A percentile compares a stretch with the other conserved stretches of the same genome.
These are phyloP conservation scores for Caenorhabditis latens DNA, from an alignment of 1,140 invertebrate species.

Conservation along the genomic window DNA sequence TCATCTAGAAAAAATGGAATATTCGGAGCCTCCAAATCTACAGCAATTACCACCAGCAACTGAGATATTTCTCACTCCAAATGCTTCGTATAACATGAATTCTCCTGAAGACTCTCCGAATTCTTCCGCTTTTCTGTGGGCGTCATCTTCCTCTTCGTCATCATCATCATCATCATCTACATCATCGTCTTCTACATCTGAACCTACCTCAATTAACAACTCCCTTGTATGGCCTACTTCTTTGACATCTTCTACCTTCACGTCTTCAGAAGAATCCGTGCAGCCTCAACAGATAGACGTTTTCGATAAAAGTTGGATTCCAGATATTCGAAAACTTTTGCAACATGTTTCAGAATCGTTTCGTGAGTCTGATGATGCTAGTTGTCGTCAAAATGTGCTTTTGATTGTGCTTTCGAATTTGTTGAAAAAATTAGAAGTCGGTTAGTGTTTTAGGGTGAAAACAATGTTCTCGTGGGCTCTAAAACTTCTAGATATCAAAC, in stretches of 20 bases:
- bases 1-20: not conserved
- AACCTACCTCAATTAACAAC: not conserved
- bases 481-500: not conserved
- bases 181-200: not conserved
- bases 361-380: not conserved
- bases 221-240: not conserved
- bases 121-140: conserved; percentile 5
- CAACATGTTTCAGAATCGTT: conserved; percentile 20
- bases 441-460: no score
- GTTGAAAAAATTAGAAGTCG: no score
- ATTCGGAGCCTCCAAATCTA: not conserved
- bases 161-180: not conserved
- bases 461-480: not conserved
- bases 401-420: not conserved
- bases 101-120: not conserved
- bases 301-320: not conserved
- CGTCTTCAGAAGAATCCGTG: not conserved
- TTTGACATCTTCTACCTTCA: not conserved
- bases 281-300: not conserved
- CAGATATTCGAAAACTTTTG: not conserved
- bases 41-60: not conserved
- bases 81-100: not conserved
- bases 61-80: conserved; percentile 1
- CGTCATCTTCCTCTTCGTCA: not conserved
- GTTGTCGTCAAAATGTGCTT: not conserved